These are phyloP conservation scores for Micromys minutus DNA, from an alignment of 2,113 vertebrate species.

Conservation along the genomic window DNA sequence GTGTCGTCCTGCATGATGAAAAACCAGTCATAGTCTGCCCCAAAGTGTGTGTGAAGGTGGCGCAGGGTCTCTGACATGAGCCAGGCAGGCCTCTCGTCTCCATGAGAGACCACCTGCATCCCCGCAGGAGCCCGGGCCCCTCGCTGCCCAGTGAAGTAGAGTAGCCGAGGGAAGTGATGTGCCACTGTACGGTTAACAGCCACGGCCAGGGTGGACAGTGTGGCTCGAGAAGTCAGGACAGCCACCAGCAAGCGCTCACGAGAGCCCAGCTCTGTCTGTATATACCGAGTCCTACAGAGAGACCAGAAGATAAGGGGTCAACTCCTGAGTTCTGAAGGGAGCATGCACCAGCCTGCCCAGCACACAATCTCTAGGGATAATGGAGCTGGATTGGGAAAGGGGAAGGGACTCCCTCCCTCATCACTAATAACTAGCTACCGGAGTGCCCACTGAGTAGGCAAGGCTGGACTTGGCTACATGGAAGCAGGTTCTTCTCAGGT, in stretches of 20 bases:
- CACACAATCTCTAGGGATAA: not conserved
- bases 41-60: conserved; percentile 93
- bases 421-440: not conserved
- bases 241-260: conserved; percentile 94
- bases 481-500: not conserved
- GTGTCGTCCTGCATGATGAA: conserved; percentile 96
- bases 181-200: conserved; percentile 96
- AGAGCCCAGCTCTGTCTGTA: conserved; percentile 98
- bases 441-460: not conserved
- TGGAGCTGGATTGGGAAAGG: not conserved
- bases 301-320: conserved; percentile 21
- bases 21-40: conserved; percentile 97
- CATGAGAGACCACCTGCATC: conserved; percentile 94
- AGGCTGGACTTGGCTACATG: not conserved
- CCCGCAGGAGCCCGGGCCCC: conserved; percentile 92
- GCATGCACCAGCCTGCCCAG: not conserved
- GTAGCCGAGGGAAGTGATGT: conserved; percentile 93
- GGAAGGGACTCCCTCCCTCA: not conserved
- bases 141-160: conserved; percentile 96
- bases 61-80: conserved; percentile 97
- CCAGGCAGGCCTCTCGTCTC: conserved; percentile 97
- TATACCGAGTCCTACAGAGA: conserved; percentile 93
- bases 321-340: not conserved
- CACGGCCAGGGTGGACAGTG: conserved; percentile 92
- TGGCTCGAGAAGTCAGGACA: conserved; percentile 93